These are phyloP conservation scores for Apostichopus parvimensis DNA, from an alignment of 35 echinoderm and acorn worm species.

Conservation along the genomic window DNA sequence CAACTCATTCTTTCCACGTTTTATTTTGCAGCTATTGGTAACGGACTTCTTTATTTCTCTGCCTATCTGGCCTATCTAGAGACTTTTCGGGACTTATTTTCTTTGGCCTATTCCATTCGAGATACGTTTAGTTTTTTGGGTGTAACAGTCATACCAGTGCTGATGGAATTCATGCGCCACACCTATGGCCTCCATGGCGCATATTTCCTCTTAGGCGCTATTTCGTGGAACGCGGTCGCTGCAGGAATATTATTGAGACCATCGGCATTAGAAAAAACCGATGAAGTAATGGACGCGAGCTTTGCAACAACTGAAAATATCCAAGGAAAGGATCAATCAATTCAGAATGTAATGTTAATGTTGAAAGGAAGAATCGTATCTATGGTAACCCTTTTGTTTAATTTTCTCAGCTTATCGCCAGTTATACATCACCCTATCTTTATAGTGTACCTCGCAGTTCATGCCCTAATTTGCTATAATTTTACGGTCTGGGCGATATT, in stretches of 20 bases:
- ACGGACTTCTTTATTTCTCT: background rate
- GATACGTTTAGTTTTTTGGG: background rate
- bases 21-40: background rate
- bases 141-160: background rate
- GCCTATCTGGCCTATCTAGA: background rate
- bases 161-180: background rate
- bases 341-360: background rate
- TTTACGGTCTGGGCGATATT: conserved; percentile 3
- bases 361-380: no score
- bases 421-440: background rate
- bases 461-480: background rate
- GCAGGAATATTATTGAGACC: background rate
- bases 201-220: background rate
- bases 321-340: background rate
- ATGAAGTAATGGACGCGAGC: background rate
- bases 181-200: background rate
- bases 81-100: background rate
- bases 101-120: conserved; percentile 12
- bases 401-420: background rate
- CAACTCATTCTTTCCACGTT: background rate
- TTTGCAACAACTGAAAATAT: background rate
- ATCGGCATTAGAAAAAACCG: no score
- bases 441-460: background rate
- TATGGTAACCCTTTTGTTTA: background rate
- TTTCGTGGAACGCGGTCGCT: background rate